These are phyloP conservation scores for Sphenopsis melanotis DNA, from an alignment of 2,797 vertebrate genomes.

Conservation along the genomic window DNA sequence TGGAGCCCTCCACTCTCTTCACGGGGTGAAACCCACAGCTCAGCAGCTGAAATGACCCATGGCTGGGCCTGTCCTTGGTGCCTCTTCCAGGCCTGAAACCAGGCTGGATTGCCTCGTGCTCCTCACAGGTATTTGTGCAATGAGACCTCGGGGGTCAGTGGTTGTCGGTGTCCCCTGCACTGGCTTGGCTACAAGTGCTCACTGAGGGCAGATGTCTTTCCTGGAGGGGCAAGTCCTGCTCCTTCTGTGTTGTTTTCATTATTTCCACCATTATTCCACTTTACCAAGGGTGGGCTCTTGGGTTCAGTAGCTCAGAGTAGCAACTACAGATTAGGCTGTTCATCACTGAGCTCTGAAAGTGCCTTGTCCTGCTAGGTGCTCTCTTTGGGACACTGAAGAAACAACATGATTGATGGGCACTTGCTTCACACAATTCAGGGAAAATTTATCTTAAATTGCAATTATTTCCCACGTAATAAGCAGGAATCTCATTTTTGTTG, in stretches of 20 bases:
- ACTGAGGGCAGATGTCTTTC: not conserved
- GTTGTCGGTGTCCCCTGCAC: accelerated
- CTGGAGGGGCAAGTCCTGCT: not conserved
- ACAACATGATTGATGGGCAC: not conserved
- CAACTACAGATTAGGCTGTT: not conserved
- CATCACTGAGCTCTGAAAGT: not conserved
- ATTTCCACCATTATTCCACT: not conserved
- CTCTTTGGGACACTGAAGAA: not conserved
- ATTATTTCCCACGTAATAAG: not conserved
- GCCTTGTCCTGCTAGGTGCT: not conserved
- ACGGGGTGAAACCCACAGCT: accelerated
- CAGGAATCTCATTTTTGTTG: not conserved
- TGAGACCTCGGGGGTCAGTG: accelerated
- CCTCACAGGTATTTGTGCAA: not conserved
- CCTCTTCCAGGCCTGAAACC: not conserved
- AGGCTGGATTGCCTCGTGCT: not conserved
- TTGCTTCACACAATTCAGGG: not conserved
- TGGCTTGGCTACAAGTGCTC: not conserved
- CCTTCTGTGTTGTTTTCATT: not conserved
- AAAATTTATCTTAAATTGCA: not conserved
- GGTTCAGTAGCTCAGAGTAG: not conserved
- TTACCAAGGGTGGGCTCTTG: not conserved
- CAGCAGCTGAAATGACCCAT: not conserved
- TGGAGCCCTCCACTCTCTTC: not conserved
- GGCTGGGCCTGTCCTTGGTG: not conserved